A percentile compares a stretch with the other conserved stretches of the same genome.
phyloP scores from a whole-genome alignment of 92 coral and sea anemone species.

The Galaxea fascicularis region DNA sequence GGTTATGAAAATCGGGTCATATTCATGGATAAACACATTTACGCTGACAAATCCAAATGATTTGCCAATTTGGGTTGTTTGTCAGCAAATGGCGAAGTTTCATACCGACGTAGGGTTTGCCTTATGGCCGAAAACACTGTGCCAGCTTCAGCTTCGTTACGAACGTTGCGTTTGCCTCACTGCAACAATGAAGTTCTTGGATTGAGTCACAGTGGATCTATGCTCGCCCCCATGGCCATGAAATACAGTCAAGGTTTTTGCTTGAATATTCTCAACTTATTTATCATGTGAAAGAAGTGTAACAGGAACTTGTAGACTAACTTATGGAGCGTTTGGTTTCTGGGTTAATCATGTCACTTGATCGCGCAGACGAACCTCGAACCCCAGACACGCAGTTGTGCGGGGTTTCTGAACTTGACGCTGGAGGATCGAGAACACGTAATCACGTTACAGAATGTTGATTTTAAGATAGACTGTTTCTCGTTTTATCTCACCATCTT shows the following conservation, averaged over 20 bases:
- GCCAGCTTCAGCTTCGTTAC: background rate
- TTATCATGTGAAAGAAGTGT: background rate
- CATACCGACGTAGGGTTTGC: background rate
- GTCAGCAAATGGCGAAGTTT: background rate
- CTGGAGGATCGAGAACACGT: background rate
- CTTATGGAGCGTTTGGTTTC: background rate
- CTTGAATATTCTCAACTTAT: constrained; percentile 26
- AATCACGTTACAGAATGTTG: background rate
- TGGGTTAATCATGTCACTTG: background rate
- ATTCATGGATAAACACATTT: background rate
- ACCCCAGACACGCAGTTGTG: background rate
- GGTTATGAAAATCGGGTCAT: constrained; percentile 56
- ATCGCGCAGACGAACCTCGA: background rate
- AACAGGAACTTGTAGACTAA: background rate
- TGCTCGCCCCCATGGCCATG: background rate
- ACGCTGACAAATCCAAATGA: constrained; percentile 9
- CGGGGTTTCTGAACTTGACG: background rate
- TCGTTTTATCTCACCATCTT: background rate
- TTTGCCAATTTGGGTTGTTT: background rate
- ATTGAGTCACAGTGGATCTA: background rate
- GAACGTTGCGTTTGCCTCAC: background rate
- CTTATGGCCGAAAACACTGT: background rate
- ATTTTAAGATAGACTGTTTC: background rate
- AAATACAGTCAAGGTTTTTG: constrained; percentile 42
- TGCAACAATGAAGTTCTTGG: background rate